These are phyloP conservation scores for Nudaria mundana DNA, from an alignment of 2,888 invertebrate species.

Conservation along the genomic window DNA sequence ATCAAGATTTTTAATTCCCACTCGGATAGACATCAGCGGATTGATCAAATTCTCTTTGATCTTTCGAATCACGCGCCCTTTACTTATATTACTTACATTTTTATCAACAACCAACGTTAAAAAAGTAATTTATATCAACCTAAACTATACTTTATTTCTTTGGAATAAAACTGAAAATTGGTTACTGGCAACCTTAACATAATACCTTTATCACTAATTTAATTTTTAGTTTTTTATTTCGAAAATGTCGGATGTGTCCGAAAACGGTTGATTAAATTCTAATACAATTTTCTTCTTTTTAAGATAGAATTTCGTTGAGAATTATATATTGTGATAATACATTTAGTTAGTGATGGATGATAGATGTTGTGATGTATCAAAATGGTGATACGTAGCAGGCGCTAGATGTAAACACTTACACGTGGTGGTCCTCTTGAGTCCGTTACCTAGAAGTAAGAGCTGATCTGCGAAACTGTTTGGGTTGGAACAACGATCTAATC, in stretches of 20 bases:
- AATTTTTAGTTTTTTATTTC: constrained; percentile 11
- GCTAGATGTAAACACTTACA: constrained; percentile 65
- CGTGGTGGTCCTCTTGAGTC: constrained; percentile 41
- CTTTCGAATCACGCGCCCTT: constrained; percentile 71
- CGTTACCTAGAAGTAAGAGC: constrained; percentile 31
- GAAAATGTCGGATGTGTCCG: constrained; percentile 12
- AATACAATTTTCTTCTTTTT: neutral
- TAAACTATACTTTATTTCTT: constrained; percentile 19
- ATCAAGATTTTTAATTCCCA: constrained; percentile 53
- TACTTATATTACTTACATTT: constrained; percentile 69
- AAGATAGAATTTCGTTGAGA: constrained; percentile 14
- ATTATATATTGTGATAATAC: constrained; percentile 3
- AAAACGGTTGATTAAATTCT: constrained; percentile 9
- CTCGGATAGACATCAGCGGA: constrained; percentile 53
- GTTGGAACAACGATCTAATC: too few relatives aligned
- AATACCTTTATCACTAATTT: constrained; percentile 21
- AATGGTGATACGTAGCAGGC: constrained; percentile 74
- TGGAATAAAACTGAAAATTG: constrained; percentile 8
- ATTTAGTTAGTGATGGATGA: constrained; percentile 20
- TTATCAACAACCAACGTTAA: constrained; percentile 48
- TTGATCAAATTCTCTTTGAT: constrained; percentile 73
- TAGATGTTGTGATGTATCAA: constrained; percentile 64
- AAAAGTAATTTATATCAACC: constrained; percentile 8
- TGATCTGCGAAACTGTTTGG: constrained; percentile 33
- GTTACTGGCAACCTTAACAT: constrained; percentile 5